Base-by-base conservation (phyloP, 2,113 vertebrate species). In the Promerops cafer region DNA sequence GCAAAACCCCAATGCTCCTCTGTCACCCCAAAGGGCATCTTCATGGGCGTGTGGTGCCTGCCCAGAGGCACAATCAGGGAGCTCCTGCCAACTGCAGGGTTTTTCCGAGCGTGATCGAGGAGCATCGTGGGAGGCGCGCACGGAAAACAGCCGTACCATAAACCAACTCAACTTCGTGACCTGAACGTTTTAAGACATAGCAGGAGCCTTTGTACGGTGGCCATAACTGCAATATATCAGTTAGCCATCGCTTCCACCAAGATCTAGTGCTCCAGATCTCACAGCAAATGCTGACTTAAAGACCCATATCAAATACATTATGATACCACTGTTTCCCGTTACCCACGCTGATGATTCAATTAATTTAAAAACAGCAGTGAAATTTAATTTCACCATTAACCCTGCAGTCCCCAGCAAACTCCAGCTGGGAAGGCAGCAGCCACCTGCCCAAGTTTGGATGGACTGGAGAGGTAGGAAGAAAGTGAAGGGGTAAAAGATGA, bases 251-350 rank as follows among this genome's bases (percentile, higher is more conserved):
- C 92, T 93, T 87, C 91, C 77, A 91, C 84, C 93, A 82, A 94
- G 94, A 96, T 93, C 86, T 90, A 95, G 85, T 42, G 8, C 94
- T 95, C 91, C 13, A 88, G 90, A 95, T 95, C 88, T 80, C 69
- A 71, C 84, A 88, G 92, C 93, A 77, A 97, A 89, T 3, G 76
- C 97, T 96, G 96, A 96, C 97, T 96, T 97, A 96, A 95, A 96
- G 96, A 96, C 95, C 96, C 93, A 78, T 94, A 95, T 94, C 90
- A 93, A 96, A 97, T 96, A 95, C 94, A 95, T 95, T 94, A 96
- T 35, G 89, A 93, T 96, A 95, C 91, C 90, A 90, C 93, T 96
- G 93, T 40, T 97, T 97, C 97, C 96, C 81, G 92, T 95, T 95
- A 96, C 96, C 94, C 94, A 97, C 24, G 49, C 94, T 95, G 94